Evolutionary conservation across 2,888 invertebrate species (phyloP).

Genomic region (Euplagia quadripunctaria): DNA sequence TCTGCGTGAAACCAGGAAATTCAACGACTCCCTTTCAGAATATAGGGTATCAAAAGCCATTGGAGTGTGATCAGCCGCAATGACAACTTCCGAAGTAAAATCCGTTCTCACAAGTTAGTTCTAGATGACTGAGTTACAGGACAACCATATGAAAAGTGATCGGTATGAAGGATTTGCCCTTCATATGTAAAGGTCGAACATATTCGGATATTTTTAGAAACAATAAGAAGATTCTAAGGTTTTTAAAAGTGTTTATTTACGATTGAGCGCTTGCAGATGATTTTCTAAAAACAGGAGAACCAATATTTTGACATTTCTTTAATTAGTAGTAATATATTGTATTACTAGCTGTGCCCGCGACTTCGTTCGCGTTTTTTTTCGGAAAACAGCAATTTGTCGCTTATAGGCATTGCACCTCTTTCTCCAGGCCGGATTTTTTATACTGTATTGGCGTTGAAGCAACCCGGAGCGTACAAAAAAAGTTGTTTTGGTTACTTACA

Average conservation of each 20-base stretch:
- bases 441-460: too few species aligned
- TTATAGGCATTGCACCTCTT: too few species aligned
- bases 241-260: not conserved
- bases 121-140: constrained; percentile 28
- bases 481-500: too few species aligned
- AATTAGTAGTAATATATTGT: too few species aligned
- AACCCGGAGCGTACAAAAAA: too few species aligned
- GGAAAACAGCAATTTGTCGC: too few species aligned
- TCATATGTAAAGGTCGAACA: too few species aligned
- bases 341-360: too few species aligned
- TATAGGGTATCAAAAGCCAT: constrained; percentile 16
- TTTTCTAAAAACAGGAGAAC: not conserved
- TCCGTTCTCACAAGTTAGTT: constrained; percentile 31
- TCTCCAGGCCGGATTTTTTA: too few species aligned
- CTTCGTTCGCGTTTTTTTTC: too few species aligned
- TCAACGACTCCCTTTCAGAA: not conserved
- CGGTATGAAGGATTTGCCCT: not conserved
- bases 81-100: constrained; percentile 40
- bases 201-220: not conserved
- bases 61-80: constrained; percentile 20
- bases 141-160: constrained; percentile 22
- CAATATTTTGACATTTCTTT: too few species aligned
- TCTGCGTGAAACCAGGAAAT: not conserved
- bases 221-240: not conserved
- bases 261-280: not conserved